Base-by-base conservation (phyloP, 2,797 vertebrate genomes). In the Enteromius argenteus region DNA sequence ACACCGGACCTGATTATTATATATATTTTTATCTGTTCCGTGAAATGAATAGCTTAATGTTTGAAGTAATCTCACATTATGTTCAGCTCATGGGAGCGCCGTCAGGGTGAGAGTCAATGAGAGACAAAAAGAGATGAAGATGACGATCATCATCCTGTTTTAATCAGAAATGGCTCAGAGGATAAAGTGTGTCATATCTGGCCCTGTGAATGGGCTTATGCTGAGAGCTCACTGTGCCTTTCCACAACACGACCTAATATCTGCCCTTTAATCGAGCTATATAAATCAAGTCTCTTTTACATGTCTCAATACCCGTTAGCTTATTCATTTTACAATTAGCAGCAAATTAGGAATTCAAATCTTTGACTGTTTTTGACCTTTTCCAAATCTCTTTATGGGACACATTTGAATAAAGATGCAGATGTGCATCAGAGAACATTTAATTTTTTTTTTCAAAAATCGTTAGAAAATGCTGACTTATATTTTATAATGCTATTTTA, bases 11-110 rank as follows among this genome's bases (percentile, higher is more conserved):
- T 94, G 94, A 95, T 95, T 95, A 94, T 94, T 94, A 94, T 94
- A n/a, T 51, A 53, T 9, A 21, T 94, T 95, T 94, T 88, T 87
- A 93, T 93, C 91, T 93, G 91, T 89, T 93, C 92, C 85, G 81
- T 93, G 92, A 93, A 94, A 93, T 91, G 86, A 92, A 89, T 93
- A 92, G 93, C 93, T 94, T 95, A 95, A 90, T 92, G 89, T 94
- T 94, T 90, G 92, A 94, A 90, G 91, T 91, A 94, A 94, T 94
- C 91, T 86, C 87, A 85, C 86, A 80, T 82, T 86, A 84, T 92
- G 89, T 90, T 76, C 86, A 62, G 79, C 83, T 83, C 73, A 83
- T 85, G 87, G 89, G 86, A 90, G 82, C 51, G 74, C 69, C 85
- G 76, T 88, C 86, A 86, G 90, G 89, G 14, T 81, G 44, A n/a